phyloP scores from a whole-genome alignment of 2,797 vertebrate species.

The Chloroceryle amazona region DNA sequence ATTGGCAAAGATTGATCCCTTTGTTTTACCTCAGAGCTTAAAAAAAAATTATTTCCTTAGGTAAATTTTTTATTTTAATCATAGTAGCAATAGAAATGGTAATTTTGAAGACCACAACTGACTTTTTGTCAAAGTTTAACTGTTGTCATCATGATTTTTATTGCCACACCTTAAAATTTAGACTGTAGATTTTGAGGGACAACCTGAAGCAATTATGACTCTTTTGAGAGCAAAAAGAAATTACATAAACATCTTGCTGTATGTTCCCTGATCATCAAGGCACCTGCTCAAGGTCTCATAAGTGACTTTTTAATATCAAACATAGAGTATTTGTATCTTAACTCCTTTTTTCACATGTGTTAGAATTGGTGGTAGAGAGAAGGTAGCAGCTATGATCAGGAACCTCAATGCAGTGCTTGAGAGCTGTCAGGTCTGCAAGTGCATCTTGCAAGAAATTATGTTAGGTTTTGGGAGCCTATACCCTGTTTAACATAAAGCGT shows the following conservation, averaged over 20 bases:
- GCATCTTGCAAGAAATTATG: not conserved
- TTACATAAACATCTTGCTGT: not conserved
- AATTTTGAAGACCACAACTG: not conserved
- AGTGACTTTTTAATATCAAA: not conserved
- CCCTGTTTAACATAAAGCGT: not conserved
- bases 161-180: not conserved
- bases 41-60: fast-evolving
- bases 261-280: not conserved
- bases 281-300: not conserved
- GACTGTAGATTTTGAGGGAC: not conserved
- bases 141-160: not conserved
- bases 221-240: not conserved
- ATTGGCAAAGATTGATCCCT: not conserved
- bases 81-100: not conserved
- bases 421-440: not conserved
- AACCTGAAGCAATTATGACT: not conserved
- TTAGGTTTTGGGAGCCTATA: not conserved
- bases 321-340: not conserved
- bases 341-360: not conserved
- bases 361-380: not conserved
- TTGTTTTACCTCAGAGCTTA: not conserved
- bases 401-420: not conserved
- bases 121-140: not conserved
- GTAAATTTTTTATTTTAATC: not conserved
- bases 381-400: not conserved